Conservation (phyloP, 92 coral and sea anemone genomes). For the Phenganax marumi region DNA sequence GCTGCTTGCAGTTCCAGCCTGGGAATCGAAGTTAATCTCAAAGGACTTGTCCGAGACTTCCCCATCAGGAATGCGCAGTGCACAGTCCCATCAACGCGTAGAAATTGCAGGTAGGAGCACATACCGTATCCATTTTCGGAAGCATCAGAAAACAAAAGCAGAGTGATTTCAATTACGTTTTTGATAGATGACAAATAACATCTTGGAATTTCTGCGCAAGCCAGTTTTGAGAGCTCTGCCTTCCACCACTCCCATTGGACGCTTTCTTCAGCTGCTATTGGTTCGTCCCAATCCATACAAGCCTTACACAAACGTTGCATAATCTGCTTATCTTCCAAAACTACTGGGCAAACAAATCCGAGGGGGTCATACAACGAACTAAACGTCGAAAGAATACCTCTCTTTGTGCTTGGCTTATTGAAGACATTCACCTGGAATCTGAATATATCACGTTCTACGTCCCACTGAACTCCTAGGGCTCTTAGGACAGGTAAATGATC, state of each 20-base stretch:
- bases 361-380: too few relatives aligned
- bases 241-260: constrained; percentile 46
- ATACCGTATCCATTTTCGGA: constrained; percentile 51
- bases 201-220: constrained; percentile 48
- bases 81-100: constrained; percentile 36
- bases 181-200: constrained; percentile 8
- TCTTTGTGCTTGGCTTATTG: constrained; percentile 41
- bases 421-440: too few relatives aligned
- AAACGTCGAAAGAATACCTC: constrained; percentile 58
- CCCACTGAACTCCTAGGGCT: constrained; percentile 59
- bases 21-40: constrained; percentile 51
- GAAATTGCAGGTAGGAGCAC: constrained; percentile 43
- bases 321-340: constrained; percentile 53
- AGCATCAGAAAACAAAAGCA: constrained; percentile 50
- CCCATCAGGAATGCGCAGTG: constrained; percentile 50
- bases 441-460: constrained; percentile 56
- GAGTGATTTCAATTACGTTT: constrained; percentile 27
- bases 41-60: constrained; percentile 46
- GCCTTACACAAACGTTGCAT: too few relatives aligned
- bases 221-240: constrained; percentile 23
- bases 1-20: constrained; percentile 55
- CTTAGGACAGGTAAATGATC: constrained; percentile 52
- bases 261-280: constrained; percentile 28
- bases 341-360: constrained; percentile 49
- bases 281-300: too few relatives aligned